Evolutionary conservation across 2,113 vertebrate species (phyloP), one percentile per base, ranked within the genome.

Genomic region (Daboia siamensis): DNA sequence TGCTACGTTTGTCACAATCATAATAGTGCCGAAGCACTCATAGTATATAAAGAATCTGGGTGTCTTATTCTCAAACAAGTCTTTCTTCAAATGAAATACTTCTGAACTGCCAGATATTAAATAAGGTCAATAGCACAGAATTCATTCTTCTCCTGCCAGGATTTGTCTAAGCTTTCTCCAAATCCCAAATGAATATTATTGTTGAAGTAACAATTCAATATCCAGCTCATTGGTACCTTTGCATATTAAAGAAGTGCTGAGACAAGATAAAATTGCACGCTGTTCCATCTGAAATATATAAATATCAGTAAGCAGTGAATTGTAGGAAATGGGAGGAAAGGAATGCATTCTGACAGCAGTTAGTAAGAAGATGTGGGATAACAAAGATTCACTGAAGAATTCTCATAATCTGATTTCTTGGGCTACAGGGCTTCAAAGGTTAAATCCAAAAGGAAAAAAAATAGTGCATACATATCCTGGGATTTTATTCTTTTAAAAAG

Each of bases 141-240:
- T 93, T 90, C 56, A 90, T 90, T 93, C 74, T 93, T 86, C 88
- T 44, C 56, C 56, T 93, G 88, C 56, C 80, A 90, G 86, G 86
- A 93, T 90, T 90, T 86, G 56, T n/a, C 88, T 90, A 54, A 90
- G 88, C 80, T 93, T 86, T 86, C 56, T 86, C 55, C 55, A 86
- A 93, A 56, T 54, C 80, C 46, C 61, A 85, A 89, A 12, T 93
- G 85, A 93, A 90, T 90, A 93, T 90, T 86, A 54, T 48, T 33
- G 39, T 64, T 93, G 92, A 93, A 52, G 92, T 86, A 24, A 57
- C 56, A 55, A 64, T 80, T 93, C 92, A 90, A 90, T 93, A 93
- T 52, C 74, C 86, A 89, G 92, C 80, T 93, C 92, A 44, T 10
- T 51, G 64, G 54, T 85, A 69, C 54, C 52, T 89, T 89, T 56